A percentile compares a stretch with the other conserved stretches of the same genome.
Conservation (phyloP, 2,888 invertebrate genomes). For the Chrysolina americana region DNA sequence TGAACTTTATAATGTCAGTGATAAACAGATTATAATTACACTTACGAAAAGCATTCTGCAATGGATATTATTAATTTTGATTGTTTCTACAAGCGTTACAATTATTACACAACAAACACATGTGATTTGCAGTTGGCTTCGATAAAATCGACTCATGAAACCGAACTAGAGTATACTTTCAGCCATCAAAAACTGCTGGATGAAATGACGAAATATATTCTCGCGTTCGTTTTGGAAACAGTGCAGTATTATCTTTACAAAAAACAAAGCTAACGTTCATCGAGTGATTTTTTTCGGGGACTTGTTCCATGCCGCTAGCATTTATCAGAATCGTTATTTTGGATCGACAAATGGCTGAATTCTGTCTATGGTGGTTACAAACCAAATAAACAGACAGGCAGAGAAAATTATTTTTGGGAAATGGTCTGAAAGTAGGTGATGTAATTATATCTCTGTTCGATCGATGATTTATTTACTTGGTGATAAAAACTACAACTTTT, state of each 20-base stretch:
- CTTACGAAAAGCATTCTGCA: not conserved
- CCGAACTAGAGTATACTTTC: not conserved
- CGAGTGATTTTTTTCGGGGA: too few species aligned
- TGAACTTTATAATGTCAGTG: not conserved
- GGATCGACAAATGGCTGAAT: too few species aligned
- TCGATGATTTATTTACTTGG: too few species aligned
- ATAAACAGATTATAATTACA: not conserved
- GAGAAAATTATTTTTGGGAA: too few species aligned
- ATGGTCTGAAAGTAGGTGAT: too few species aligned
- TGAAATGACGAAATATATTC: not conserved
- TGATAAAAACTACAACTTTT: too few species aligned
- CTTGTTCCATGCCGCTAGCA: too few species aligned
- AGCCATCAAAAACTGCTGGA: not conserved
- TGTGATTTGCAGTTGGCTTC: slow-evolving; percentile 1
- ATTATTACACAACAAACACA: not conserved
- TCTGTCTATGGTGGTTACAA: too few species aligned
- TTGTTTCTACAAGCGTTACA: not conserved
- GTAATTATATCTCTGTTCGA: too few species aligned
- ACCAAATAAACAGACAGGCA: too few species aligned
- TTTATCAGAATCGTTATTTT: too few species aligned
- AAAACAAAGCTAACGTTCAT: too few species aligned
- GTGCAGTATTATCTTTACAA: not conserved
- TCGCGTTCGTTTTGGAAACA: not conserved
- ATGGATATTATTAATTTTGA: not conserved
- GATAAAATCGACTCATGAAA: not conserved